Evolutionary conservation across 2,113 vertebrate genomes (phyloP).

Genomic region (Acanthisitta chloris): DNA sequence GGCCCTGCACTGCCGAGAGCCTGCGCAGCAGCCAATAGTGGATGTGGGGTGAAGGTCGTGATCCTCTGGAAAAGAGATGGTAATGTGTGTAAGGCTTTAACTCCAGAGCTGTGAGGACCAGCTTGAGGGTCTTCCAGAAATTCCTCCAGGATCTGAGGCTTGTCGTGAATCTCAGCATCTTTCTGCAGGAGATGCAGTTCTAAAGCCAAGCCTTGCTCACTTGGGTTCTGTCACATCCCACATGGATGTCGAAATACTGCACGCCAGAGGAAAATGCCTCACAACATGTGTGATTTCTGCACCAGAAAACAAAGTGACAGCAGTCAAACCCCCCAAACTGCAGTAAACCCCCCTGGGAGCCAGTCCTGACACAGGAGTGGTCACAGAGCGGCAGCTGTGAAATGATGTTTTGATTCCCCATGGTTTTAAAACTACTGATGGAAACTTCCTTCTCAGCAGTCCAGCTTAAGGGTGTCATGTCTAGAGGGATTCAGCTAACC

Average conservation of each 20-base stretch:
- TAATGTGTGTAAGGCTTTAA: neutral
- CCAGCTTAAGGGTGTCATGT: accelerated
- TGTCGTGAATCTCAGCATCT: neutral
- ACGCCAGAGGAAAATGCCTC: neutral
- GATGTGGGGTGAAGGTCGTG: neutral
- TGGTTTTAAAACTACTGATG: neutral
- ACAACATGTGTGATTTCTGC: accelerated
- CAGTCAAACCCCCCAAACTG: neutral
- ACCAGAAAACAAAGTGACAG: neutral
- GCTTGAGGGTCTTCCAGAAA: neutral
- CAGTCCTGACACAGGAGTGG: neutral
- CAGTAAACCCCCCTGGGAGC: neutral
- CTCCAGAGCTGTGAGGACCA: neutral
- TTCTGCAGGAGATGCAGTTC: neutral
- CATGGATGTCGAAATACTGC: accelerated
- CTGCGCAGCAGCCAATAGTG: neutral
- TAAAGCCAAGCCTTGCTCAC: neutral
- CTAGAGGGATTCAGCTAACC: neutral
- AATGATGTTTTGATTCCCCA: neutral
- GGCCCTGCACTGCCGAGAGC: no score
- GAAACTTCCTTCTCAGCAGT: neutral
- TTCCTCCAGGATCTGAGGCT: neutral
- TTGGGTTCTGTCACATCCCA: neutral
- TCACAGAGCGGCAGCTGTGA: neutral
- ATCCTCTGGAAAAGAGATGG: neutral